These are phyloP conservation scores for Megatriorchis doriae DNA, from an alignment of 2,113 vertebrate species.

Conservation along the genomic window DNA sequence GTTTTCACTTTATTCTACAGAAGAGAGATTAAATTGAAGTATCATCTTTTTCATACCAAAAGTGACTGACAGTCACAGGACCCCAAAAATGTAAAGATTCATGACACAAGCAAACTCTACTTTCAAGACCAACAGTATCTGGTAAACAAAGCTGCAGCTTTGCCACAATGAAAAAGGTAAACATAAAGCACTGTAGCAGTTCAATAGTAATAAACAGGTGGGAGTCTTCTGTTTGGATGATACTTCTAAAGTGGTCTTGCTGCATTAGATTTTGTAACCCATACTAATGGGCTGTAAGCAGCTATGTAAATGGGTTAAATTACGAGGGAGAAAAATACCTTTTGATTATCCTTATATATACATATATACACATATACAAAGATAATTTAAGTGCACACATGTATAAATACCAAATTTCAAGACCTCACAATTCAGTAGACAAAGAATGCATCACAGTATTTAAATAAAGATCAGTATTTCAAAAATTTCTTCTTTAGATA, in stretches of 20 bases:
- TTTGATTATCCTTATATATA: neutral
- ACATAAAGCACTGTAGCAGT: neutral
- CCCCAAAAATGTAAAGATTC: neutral
- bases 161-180: neutral
- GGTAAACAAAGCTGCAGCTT: neutral
- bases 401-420: neutral
- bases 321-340: conserved; percentile 9
- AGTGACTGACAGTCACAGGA: neutral
- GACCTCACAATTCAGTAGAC: neutral
- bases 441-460: neutral
- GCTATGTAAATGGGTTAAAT: conserved; percentile 1
- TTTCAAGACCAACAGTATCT: neutral
- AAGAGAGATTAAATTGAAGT: neutral
- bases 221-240: conserved; percentile 4
- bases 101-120: neutral
- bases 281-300: neutral
- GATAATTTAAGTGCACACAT: neutral
- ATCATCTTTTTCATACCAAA: neutral
- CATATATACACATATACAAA: neutral
- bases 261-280: conserved; percentile 41
- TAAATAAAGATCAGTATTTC: neutral
- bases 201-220: conserved; percentile 17
- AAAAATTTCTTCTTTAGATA: neutral
- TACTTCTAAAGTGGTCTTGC: conserved; percentile 11
- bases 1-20: neutral